Conservation (phyloP, 2,888 invertebrate genomes). For the Andrena camellia region DNA sequence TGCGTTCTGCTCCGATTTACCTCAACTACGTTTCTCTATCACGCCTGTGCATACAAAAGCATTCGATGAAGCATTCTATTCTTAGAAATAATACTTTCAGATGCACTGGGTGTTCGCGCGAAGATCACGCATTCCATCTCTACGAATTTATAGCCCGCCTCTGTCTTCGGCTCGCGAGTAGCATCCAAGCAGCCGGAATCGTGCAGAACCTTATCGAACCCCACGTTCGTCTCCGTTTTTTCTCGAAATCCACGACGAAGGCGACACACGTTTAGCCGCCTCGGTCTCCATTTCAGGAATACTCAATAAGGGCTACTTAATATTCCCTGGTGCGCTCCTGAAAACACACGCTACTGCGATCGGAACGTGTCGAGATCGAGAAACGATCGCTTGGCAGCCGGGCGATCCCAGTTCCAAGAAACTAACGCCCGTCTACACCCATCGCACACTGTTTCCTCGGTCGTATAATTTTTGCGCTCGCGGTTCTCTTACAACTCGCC, state of each 20-base stretch:
- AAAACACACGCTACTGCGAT: slow-evolving; percentile 66
- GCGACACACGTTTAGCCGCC: slow-evolving; percentile 65
- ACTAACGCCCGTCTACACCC: slow-evolving; percentile 36
- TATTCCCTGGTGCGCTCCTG: slow-evolving; percentile 59
- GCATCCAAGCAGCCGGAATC: slow-evolving; percentile 7
- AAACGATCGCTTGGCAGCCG: slow-evolving; percentile 59
- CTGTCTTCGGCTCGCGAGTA: not conserved
- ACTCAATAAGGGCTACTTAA: slow-evolving; percentile 63
- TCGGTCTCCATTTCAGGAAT: slow-evolving; percentile 67
- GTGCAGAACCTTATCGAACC: slow-evolving; percentile 22
- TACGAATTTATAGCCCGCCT: not conserved
- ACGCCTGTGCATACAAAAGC: not conserved
- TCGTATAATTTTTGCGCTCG: slow-evolving; percentile 6
- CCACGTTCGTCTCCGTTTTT: slow-evolving; percentile 27
- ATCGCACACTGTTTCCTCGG: not conserved
- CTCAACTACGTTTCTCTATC: not conserved
- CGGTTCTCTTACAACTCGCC: not conserved
- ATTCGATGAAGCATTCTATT: slow-evolving; percentile 2
- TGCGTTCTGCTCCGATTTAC: not conserved
- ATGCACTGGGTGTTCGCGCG: not conserved
- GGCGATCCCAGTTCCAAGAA: slow-evolving; percentile 55
- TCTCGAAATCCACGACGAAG: slow-evolving; percentile 61
- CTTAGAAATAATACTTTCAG: not conserved
- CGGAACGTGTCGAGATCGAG: slow-evolving; percentile 63
- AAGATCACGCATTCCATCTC: not conserved